Evolutionary conservation across 2,797 vertebrate genomes (phyloP), one percentile per base, ranked within the genome.

Genomic region (Gymnodraco acuticeps): DNA sequence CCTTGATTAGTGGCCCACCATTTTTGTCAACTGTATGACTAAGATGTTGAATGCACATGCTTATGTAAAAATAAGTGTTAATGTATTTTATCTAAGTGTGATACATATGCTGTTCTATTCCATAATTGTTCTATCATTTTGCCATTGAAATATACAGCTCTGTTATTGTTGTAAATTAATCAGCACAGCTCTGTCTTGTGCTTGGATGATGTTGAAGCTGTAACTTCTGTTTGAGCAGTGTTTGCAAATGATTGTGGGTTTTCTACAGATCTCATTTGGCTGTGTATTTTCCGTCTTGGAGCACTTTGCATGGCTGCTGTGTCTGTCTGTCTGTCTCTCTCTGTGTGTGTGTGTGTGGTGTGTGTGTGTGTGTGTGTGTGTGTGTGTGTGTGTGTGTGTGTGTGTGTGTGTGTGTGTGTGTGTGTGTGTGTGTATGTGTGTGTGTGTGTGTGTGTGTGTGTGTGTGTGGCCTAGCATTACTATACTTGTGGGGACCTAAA

Each of bases 21-120:
- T 50, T 60, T 47, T 19, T 47, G 63, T 47, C 43, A 55, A 41
- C 23, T 61, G 47, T 50, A n/a, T 87, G 60, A 79, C 54, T 73
- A 46, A 68, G 47, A 11, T 23, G 58, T n/a, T 27, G 9, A 52
- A 14, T 14, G 16, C 15, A 45, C 72, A n/a, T 62, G 31, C 50
- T 62, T 31, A 45, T 15, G 23, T 41, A 3, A 46, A 4, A 31
- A 13, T 1, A 46, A 42, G 27, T 23, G 17, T 60, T 4, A 61
- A 33, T n/a, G 15, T 19, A 19, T 10, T 59, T 2, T 27, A 27
- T 27, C 27, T 20, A 53, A 27, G 6, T 48, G 41, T 20, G 17
- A 47, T 4, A 19, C 2, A n/a, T 14, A 48, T 11, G 43, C 16
- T 16, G 23, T 19, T 63, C 41, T 15, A 16, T 12, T 19, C 27